A percentile compares a stretch with the other conserved stretches of the same genome.
Conservation (phyloP, 2,113 vertebrate genomes). For the Accipiter virgatus region DNA sequence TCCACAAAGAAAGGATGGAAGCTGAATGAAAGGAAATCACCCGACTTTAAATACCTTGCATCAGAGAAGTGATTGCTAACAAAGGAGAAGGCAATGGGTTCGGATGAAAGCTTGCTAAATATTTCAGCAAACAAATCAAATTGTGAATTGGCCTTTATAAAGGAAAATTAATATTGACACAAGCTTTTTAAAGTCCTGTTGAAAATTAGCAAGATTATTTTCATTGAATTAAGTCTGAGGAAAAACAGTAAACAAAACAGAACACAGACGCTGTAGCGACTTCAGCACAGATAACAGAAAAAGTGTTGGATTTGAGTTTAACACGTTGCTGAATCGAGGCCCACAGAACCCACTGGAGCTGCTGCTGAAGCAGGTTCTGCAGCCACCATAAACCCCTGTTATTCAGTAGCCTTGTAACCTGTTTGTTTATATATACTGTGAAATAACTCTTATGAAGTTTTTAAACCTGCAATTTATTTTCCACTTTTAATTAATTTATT, state of each 20-base stretch:
- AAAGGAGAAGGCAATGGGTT: background rate
- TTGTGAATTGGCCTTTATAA: background rate
- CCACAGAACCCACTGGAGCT: background rate
- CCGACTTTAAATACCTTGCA: background rate
- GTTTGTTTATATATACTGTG: background rate
- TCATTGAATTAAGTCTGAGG: constrained; percentile 48
- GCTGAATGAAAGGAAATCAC: background rate
- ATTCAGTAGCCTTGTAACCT: background rate
- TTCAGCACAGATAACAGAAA: background rate
- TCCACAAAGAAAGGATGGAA: background rate
- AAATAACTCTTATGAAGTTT: background rate
- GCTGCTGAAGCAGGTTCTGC: background rate
- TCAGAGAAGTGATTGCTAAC: background rate
- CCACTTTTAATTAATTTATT: background rate
- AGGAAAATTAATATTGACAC: constrained; percentile 58
- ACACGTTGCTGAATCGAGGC: background rate
- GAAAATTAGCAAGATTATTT: constrained; percentile 38
- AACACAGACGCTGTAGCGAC: background rate
- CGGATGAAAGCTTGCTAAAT: background rate
- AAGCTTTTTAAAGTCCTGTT: background rate
- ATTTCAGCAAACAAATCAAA: constrained; percentile 26
- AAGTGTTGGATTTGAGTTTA: background rate
- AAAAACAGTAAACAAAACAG: background rate
- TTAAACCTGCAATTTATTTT: background rate
- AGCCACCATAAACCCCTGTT: background rate